Evolutionary conservation across 2,888 invertebrate genomes (phyloP), one percentile per base, ranked within the genome.

Genomic region (Drosophila paranaensis): DNA sequence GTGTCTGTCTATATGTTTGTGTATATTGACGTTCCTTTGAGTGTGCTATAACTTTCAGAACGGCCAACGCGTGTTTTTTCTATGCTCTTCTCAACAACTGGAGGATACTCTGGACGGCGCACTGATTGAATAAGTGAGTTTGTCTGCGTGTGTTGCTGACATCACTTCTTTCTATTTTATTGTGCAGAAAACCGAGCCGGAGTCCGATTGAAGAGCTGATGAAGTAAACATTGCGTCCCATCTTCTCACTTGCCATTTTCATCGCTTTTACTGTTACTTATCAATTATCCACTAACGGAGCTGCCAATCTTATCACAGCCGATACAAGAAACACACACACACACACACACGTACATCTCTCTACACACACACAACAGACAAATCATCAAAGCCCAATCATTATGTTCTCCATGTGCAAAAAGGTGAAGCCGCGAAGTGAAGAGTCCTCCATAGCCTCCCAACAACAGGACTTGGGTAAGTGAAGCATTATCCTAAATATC

Each of bases 401-500:
- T 54, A 93, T 93, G 93, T 93, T 93, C 74, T 93, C 93, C 78
- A 93, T 93, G 93, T 93, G 93, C 88, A 91, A 92, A 70, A 93
- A 92, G 86, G 91, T 92, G 72, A 92, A 91, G 77, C 91, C 92
- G 63, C 87, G 87, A 79, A 91, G 90, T 72, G 88, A 91, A 74
- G 85, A 81, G 53, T 89, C 75, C 71, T 90, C 73, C 65, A 62
- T 82, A 66, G 86, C 90, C 40, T 42, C 71, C 25, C 57, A 64
- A 45, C 71, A 62, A 70, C 66, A 84, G 55, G 54, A 54, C 73
- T 75, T 88, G 82, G 92, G 92, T 92, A 89, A 92, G 91, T 89
- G 16, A 42, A 8, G 6, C 13, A 30, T 33, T 25, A 25, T 16
- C 3, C 45, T 45, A 37, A 27, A 33, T 37, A 11, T 62, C 11